These are phyloP conservation scores for Cygnus atratus DNA, from an alignment of 2,113 vertebrate genomes.

Conservation along the genomic window DNA sequence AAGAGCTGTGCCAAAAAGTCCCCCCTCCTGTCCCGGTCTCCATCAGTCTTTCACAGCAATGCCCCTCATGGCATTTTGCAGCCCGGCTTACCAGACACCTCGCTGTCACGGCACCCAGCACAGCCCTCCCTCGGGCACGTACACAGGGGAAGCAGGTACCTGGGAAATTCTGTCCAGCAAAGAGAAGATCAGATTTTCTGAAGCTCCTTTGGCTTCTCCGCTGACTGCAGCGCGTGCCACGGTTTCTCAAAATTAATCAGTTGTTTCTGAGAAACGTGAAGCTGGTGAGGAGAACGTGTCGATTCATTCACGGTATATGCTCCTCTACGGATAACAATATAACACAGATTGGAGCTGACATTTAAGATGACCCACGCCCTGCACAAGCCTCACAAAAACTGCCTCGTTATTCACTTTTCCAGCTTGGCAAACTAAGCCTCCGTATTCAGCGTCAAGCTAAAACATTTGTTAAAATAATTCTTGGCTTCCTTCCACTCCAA, in stretches of 20 bases:
- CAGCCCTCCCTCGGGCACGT: fast-evolving
- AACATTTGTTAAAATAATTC: constrained; percentile 73
- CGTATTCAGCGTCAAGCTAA: constrained; percentile 38
- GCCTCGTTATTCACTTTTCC: constrained; percentile 43
- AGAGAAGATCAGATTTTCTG: neutral
- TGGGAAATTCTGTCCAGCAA: neutral
- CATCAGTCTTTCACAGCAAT: neutral
- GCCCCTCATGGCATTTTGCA: neutral
- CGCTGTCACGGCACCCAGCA: neutral
- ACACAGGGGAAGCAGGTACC: neutral
- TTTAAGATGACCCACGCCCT: constrained; percentile 37
- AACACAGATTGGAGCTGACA: constrained; percentile 32
- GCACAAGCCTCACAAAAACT: constrained; percentile 25
- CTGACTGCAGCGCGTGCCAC: neutral
- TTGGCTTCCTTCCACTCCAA: constrained; percentile 71
- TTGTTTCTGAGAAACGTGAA: neutral
- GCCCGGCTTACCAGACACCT: neutral
- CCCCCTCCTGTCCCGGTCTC: neutral
- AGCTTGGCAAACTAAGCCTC: constrained; percentile 43
- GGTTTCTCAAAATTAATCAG: neutral
- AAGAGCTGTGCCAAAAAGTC: neutral
- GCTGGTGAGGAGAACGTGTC: neutral
- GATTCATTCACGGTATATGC: neutral
- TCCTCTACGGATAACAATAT: neutral
- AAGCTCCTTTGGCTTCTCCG: neutral